Evolutionary conservation across 2,797 vertebrate genomes (phyloP).

Genomic region (Chrysocyon brachyurus): DNA sequence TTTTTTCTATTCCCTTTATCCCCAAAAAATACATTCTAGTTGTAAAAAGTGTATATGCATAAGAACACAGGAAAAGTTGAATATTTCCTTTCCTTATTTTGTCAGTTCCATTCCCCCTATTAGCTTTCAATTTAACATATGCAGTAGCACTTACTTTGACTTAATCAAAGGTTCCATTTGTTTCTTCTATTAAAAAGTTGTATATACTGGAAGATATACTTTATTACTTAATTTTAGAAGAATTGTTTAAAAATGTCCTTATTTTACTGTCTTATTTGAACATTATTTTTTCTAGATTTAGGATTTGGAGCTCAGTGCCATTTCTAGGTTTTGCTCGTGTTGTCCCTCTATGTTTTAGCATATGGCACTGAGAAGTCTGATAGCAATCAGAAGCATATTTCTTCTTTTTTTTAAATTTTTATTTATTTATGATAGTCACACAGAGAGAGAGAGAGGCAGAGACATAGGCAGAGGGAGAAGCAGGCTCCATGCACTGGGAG

Average conservation of each 20-base stretch:
- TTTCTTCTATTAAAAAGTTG: background rate
- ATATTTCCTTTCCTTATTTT: background rate
- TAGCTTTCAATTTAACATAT: background rate
- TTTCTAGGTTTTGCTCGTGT: background rate
- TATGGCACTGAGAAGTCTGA: background rate
- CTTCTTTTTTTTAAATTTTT: background rate
- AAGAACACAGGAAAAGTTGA: background rate
- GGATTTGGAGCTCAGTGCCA: background rate
- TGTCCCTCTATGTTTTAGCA: background rate
- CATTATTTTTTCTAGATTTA: background rate
- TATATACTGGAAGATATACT: background rate
- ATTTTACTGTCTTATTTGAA: background rate
- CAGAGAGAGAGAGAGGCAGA: too few relatives aligned
- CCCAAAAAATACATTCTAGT: background rate
- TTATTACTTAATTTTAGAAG: background rate
- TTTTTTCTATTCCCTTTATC: background rate
- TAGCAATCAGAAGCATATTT: background rate
- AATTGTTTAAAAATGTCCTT: background rate
- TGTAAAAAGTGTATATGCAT: background rate
- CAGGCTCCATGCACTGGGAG: too few relatives aligned
- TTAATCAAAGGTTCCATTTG: slow-evolving; percentile 4
- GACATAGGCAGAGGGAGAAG: too few relatives aligned
- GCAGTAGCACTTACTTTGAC: background rate
- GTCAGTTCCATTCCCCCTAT: background rate
- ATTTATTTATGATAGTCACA: too few relatives aligned